phyloP scores from a whole-genome alignment of 2,888 invertebrate species.

The Disparrhopalites patrizii region DNA sequence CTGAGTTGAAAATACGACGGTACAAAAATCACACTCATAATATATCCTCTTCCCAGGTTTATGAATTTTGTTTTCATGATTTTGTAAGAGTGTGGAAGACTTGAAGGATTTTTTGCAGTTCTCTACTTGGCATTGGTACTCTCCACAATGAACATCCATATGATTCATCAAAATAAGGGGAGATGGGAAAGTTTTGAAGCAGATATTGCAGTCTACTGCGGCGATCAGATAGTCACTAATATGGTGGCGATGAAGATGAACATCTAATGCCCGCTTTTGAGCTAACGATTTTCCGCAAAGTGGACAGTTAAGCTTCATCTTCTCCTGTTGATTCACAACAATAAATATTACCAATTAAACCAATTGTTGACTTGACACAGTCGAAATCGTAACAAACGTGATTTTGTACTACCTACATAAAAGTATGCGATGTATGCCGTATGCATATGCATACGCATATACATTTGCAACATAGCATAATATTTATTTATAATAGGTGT shows the following conservation, averaged over 20 bases:
- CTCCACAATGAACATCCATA: conserved; percentile 19
- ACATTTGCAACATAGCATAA: not conserved
- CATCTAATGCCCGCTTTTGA: conserved; percentile 24
- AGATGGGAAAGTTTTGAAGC: conserved; percentile 12
- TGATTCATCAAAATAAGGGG: conserved; percentile 24
- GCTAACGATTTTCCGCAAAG: conserved; percentile 15
- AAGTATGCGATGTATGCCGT: not conserved
- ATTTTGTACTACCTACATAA: too few species aligned
- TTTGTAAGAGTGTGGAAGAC: not conserved
- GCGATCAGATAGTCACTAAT: conserved; percentile 8
- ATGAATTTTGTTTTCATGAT: conserved; percentile 20
- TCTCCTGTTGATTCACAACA: not conserved
- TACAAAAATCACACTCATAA: conserved; percentile 16
- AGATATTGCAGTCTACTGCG: conserved; percentile 13
- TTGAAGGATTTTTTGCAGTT: conserved; percentile 20
- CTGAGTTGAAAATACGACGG: not conserved
- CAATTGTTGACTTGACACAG: not conserved
- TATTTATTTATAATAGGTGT: not conserved
- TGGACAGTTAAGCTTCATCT: conserved; percentile 12
- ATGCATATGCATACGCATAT: not conserved
- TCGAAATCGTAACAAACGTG: too few species aligned
- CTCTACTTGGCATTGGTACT: conserved; percentile 8
- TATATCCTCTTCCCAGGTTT: not conserved
- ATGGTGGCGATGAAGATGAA: conserved; percentile 24
- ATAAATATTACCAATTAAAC: not conserved